Evolutionary conservation across 2,113 vertebrate genomes (phyloP).

Genomic region (Thunnus maccoyii): DNA sequence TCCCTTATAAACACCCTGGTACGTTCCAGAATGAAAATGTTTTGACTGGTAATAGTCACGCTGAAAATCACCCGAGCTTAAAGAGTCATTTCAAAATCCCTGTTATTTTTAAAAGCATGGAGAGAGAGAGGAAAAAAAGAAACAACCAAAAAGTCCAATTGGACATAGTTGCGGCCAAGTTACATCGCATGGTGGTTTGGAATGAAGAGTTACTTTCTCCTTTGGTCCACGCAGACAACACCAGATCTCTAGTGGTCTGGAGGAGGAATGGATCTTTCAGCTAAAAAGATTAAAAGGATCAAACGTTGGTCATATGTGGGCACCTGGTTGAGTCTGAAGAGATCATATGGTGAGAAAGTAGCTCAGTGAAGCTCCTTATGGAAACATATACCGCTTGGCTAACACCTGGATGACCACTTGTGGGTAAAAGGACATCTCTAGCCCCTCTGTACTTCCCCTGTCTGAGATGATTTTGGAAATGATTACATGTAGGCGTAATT

Average conservation of each 20-base stretch:
- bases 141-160: slow-evolving; percentile 50
- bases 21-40: slow-evolving; percentile 21
- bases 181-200: slow-evolving; percentile 73
- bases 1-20: slow-evolving; percentile 41
- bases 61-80: slow-evolving; percentile 34
- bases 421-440: slow-evolving; percentile 29
- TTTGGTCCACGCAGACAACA: slow-evolving; percentile 70
- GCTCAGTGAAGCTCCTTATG: slow-evolving; percentile 43
- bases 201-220: slow-evolving; percentile 64
- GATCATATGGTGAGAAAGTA: slow-evolving; percentile 60
- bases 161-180: slow-evolving; percentile 78
- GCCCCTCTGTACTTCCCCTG: slow-evolving; percentile 47
- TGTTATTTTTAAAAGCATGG: slow-evolving; percentile 75
- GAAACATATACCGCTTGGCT: slow-evolving; percentile 30
- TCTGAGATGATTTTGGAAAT: slow-evolving; percentile 47
- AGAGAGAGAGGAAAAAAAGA: slow-evolving; percentile 28
- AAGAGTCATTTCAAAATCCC: slow-evolving; percentile 48
- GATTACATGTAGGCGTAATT: slow-evolving; percentile 59
- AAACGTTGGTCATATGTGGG: slow-evolving; percentile 47
- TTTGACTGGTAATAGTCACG: slow-evolving; percentile 56
- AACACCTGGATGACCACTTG: slow-evolving; percentile 62
- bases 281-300: slow-evolving; percentile 72
- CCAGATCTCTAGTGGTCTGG: slow-evolving; percentile 65
- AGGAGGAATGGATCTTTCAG: slow-evolving; percentile 76
- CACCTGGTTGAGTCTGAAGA: slow-evolving; percentile 39